Evolutionary conservation across 2,888 invertebrate species (phyloP).

Genomic region (Coremacera marginata): DNA sequence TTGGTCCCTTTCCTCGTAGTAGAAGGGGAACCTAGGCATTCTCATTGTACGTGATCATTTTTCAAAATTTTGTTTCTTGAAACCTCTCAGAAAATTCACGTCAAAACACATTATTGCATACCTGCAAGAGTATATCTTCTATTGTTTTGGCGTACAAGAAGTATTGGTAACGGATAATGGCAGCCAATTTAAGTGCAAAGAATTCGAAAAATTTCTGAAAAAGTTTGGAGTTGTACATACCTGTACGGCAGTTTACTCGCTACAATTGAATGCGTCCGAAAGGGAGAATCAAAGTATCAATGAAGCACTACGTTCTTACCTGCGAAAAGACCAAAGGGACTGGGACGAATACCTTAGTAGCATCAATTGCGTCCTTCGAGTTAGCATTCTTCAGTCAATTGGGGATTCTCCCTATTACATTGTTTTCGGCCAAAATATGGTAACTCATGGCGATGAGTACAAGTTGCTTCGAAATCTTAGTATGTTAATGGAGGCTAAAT

Average conservation of each 20-base stretch:
- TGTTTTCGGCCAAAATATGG: slow-evolving; percentile 19
- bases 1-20: slow-evolving; percentile 37
- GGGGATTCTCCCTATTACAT: background rate
- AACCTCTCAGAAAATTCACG: slow-evolving; percentile 6
- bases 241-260: background rate
- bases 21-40: background rate
- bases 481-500: background rate
- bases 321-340: background rate
- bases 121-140: background rate
- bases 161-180: background rate
- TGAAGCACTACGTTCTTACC: background rate
- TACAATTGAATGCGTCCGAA: background rate
- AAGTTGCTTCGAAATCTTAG: slow-evolving; percentile 15
- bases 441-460: too few relatives aligned
- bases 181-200: slow-evolving; percentile 27
- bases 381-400: slow-evolving; percentile 9
- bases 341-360: slow-evolving; percentile 18
- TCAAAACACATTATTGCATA: background rate
- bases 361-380: slow-evolving; percentile 9
- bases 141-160: slow-evolving; percentile 12
- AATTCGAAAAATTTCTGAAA: slow-evolving; percentile 25
- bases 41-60: background rate
- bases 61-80: slow-evolving; percentile 35
- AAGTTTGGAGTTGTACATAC: background rate
- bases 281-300: slow-evolving; percentile 30